Conservation (phyloP, 2,113 vertebrate species). For the Ictalurus furcatus region DNA sequence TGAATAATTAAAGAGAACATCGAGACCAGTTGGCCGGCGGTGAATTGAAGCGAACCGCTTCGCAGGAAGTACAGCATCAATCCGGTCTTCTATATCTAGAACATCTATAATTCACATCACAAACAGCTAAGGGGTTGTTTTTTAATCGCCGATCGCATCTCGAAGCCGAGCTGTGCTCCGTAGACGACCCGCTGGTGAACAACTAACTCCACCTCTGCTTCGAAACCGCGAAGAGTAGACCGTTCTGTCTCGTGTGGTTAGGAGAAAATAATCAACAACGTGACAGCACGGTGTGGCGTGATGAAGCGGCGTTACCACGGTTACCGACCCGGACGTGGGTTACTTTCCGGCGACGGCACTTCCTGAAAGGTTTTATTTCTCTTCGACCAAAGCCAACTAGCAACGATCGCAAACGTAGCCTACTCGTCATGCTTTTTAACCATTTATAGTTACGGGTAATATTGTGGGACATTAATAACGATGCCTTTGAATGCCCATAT, state of each 20-base stretch:
- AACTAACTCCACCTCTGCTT: background rate
- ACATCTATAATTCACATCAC: background rate
- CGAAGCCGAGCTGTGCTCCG: background rate
- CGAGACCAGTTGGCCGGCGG: background rate
- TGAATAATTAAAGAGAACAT: slow-evolving; percentile 4
- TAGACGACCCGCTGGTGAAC: background rate
- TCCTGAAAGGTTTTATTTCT: background rate
- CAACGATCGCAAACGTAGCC: background rate
- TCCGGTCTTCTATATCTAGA: background rate
- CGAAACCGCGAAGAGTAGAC: background rate
- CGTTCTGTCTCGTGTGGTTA: background rate
- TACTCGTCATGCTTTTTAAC: background rate
- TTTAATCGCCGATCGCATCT: background rate
- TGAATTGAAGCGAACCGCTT: background rate
- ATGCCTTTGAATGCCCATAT: background rate
- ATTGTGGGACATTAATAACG: background rate
- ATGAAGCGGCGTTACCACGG: background rate
- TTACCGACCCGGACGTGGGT: background rate
- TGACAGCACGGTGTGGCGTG: background rate
- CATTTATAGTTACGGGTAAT: background rate
- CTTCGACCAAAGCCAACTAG: background rate
- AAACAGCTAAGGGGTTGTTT: background rate
- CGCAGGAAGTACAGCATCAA: background rate
- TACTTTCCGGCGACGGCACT: background rate
- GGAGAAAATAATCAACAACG: background rate